These are phyloP conservation scores for Neoaliturus tenellus DNA, from an alignment of 2,888 invertebrate species.

Conservation along the genomic window DNA sequence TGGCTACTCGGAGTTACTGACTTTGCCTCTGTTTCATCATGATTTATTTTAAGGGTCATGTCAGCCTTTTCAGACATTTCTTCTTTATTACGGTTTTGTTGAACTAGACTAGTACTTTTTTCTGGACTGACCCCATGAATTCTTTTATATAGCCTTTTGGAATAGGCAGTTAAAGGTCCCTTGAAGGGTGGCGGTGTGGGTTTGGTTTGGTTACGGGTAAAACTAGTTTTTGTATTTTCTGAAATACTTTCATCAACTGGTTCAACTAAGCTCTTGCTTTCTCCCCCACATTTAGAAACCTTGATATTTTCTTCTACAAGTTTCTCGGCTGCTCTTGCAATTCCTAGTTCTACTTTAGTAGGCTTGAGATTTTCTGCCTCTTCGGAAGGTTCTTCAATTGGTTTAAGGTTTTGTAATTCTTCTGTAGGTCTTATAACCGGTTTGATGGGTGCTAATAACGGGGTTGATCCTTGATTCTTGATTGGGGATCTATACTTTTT, in stretches of 20 bases:
- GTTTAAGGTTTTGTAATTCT: not conserved
- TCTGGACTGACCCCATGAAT: conserved; percentile 11
- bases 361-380: not conserved
- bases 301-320: not conserved
- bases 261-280: too few species aligned
- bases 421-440: not conserved
- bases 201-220: not conserved
- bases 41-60: not conserved
- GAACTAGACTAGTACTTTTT: not conserved
- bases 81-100: not conserved
- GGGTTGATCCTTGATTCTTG: too few species aligned
- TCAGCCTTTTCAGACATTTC: not conserved
- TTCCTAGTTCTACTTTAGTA: not conserved
- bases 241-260: too few species aligned
- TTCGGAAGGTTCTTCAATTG: not conserved
- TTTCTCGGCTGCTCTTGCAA: not conserved
- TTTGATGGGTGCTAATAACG: too few species aligned
- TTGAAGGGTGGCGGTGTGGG: not conserved
- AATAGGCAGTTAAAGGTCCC: conserved; percentile 7
- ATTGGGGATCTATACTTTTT: not conserved
- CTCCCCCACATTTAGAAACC: not conserved
- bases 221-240: not conserved
- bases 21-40: not conserved
- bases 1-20: not conserved
- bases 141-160: conserved; percentile 23